Evolutionary conservation across 1,140 invertebrate species (phyloP), one percentile per base, ranked within the genome.

Genomic region (Acyrthosiphon pisum): DNA sequence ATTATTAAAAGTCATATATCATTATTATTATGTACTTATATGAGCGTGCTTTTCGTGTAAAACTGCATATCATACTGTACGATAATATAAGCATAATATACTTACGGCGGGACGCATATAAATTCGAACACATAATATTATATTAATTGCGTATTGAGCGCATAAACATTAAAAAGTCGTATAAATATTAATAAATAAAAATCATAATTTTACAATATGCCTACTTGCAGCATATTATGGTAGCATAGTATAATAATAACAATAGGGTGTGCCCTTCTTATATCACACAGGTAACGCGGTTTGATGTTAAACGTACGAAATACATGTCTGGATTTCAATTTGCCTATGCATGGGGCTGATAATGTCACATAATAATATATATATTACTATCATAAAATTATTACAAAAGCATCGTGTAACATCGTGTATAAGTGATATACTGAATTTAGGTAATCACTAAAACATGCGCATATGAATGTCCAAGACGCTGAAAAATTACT

Each of bases 1-100:
- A 76, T n/a, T 76, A 76, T 76, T 76, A 76, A n/a, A 76, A n/a
- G n/a, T 76, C 60, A n/a, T 76, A 76, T 76, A 76, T n/a, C 60
- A 76, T 76, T 76, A 76, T 76, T 76, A 76, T 76, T 76, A 76
- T 76, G 60, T 76, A n/a, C 18, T 76, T 76, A 30, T 76, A 30
- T 76, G n/a, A 14, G n/a, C n/a, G 60, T 76, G 30, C 14, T 76
- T 76, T 76, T 76, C 60, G 60, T 76, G 60, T 76, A 76, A 76
- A 76, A 76, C 60, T 76, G 60, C 60, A 76, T n/a, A 76, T 76
- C n/a, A 76, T 76, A 76, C 60, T n/a, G 60, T 18, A 76, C 14
- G 14, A 76, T 76, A 76, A 35, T 76, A 35, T 23, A 76, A 76
- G 60, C 60, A 76, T n/a, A n/a, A 76, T 76, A 76, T 76, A 76